These are phyloP conservation scores for Ectropis crepuscularia DNA, from an alignment of 2,888 invertebrate genomes.

Conservation along the genomic window DNA sequence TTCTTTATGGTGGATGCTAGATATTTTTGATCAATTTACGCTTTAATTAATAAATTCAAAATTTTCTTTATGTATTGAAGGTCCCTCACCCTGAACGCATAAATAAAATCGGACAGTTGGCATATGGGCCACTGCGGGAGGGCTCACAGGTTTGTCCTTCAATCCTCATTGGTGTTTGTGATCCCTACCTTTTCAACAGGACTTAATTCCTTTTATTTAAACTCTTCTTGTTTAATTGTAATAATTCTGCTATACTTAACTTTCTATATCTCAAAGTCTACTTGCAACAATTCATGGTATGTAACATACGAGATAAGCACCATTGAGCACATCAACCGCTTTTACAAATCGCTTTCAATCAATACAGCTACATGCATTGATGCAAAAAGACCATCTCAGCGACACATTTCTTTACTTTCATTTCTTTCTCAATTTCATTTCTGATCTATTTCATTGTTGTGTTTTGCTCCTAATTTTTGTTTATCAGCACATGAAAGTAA, in stretches of 20 bases:
- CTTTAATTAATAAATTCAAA: conserved; percentile 69
- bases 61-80: conserved; percentile 87
- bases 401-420: conserved; percentile 63
- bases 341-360: conserved; percentile 8
- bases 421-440: conserved; percentile 49
- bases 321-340: conserved; percentile 23
- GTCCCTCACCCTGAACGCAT: conserved; percentile 87
- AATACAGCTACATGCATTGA: conserved; percentile 54
- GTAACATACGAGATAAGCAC: conserved; percentile 14
- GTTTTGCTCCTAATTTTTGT: conserved; percentile 68
- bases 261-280: conserved; percentile 48
- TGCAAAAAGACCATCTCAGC: conserved; percentile 60
- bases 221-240: conserved; percentile 58
- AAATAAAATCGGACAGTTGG: conserved; percentile 87
- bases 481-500: conserved; percentile 84
- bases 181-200: conserved; percentile 69
- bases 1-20: conserved; percentile 71
- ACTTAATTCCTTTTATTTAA: conserved; percentile 52
- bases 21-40: conserved; percentile 53
- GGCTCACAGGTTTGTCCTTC: conserved; percentile 86
- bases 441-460: conserved; percentile 44
- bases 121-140: conserved; percentile 88
- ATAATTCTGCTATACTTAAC: conserved; percentile 53
- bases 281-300: conserved; percentile 63
- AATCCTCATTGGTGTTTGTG: conserved; percentile 83